Evolutionary conservation across 2,797 vertebrate genomes (phyloP).

Genomic region (Argentina silus): DNA sequence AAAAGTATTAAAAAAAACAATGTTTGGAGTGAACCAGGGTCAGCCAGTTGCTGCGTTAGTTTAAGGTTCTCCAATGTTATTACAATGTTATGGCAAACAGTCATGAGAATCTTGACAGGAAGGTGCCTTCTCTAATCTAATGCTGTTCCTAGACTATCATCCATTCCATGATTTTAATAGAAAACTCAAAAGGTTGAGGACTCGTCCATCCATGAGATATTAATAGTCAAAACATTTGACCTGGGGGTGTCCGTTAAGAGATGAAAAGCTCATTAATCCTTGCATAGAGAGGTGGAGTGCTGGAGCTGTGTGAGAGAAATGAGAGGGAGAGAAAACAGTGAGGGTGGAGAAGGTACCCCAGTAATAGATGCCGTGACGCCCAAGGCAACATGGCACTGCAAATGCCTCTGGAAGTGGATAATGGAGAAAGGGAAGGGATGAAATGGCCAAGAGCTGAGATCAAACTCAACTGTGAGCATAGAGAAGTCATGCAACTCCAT

Average conservation of each 20-base stretch:
- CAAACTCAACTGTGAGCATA: constrained; percentile 36
- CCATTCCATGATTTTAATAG: constrained; percentile 24
- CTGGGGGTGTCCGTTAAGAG: constrained; percentile 20
- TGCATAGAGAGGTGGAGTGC: constrained; percentile 5
- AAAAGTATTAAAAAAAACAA: too few relatives aligned
- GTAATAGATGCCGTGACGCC: constrained; percentile 53
- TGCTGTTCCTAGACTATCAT: constrained; percentile 5
- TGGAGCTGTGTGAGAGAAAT: constrained; percentile 15
- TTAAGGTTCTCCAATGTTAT: too few relatives aligned
- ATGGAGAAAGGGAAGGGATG: constrained; percentile 45
- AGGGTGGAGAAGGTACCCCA: constrained; percentile 35
- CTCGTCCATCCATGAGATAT: constrained; percentile 11
- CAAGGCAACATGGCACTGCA: constrained; percentile 27
- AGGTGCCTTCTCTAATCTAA: not conserved
- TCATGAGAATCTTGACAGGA: constrained; percentile 1
- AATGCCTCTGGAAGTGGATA: constrained; percentile 48
- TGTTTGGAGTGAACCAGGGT: too few relatives aligned
- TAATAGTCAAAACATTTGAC: constrained; percentile 41
- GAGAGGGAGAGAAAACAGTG: constrained; percentile 19
- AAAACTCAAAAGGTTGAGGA: constrained; percentile 15
- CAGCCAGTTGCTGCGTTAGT: too few relatives aligned
- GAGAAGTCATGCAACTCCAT: too few relatives aligned
- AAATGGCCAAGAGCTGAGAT: constrained; percentile 31
- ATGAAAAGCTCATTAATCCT: constrained; percentile 37
- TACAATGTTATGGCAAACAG: too few relatives aligned